These are phyloP conservation scores for Rhagophthalmus giganteus DNA, from an alignment of 2,888 invertebrate species.

Conservation along the genomic window DNA sequence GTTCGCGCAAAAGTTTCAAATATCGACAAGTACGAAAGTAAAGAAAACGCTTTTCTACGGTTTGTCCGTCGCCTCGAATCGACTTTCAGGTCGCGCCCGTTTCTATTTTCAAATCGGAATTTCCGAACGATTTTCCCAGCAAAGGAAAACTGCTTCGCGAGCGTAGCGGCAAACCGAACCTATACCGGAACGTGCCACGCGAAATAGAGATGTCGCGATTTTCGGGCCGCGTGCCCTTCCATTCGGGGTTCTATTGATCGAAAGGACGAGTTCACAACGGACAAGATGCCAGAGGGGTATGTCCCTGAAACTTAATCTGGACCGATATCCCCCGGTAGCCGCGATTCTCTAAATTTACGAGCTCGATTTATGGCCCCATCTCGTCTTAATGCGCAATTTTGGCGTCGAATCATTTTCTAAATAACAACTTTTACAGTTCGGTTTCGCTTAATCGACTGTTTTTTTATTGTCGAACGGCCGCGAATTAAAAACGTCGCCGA, in stretches of 20 bases:
- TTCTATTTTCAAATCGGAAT: no score
- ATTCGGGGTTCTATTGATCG: conserved; percentile 33
- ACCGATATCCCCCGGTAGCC: conserved; percentile 23
- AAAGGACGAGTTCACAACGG: conserved; percentile 37
- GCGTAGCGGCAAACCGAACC: conserved; percentile 11
- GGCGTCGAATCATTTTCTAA: no score
- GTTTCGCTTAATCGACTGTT: no score
- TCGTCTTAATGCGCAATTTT: not conserved
- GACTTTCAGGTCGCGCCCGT: no score
- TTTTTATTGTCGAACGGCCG: not conserved
- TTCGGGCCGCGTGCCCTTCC: conserved; percentile 17
- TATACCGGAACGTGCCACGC: conserved; percentile 7
- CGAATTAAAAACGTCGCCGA: not conserved
- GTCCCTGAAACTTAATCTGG: conserved; percentile 34
- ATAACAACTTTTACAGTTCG: no score
- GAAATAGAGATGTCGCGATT: conserved; percentile 24
- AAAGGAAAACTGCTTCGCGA: no score
- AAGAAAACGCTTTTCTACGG: no score
- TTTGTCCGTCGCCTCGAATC: no score
- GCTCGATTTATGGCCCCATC: conserved; percentile 29
- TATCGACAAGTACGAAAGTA: no score
- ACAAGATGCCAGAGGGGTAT: conserved; percentile 34
- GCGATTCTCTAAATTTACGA: conserved; percentile 28
- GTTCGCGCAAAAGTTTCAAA: no score
- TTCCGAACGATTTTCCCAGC: no score